Evolutionary conservation across 2,797 vertebrate genomes (phyloP), one percentile per base, ranked within the genome.

Genomic region (Cuniculus paca): DNA sequence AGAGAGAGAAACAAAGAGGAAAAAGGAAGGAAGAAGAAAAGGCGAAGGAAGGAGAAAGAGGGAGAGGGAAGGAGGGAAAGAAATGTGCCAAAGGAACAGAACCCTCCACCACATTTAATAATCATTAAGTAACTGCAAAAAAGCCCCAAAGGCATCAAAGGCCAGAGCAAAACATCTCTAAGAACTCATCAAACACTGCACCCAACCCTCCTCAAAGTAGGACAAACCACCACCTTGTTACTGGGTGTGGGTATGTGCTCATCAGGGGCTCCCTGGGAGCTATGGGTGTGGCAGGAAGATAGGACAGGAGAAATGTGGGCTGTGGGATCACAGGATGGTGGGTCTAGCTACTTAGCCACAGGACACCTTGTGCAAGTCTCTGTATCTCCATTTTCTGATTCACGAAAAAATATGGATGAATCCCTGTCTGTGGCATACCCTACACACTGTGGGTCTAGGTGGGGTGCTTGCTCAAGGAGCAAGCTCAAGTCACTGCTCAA

Each of bases 41-140:
- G 11, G 22, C 20, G 22, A 2, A 58, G 48, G 19, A 34, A 24
- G 6, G 22, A 22, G 1, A 39, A 5, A 36, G 24, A n/a, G 0
- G 5, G 52, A 24, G 4, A 24, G 54, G 36, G 11, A 61, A 52
- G 34, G 34, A 45, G 45, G 14, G 61, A 4, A 14, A 0, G 17
- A 1, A 58, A 58, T 13, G 48, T 17, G 19, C 26, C 22, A 4
- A 0, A 24, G n/a, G 22, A 70, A 70, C 16, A 50, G 91, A 77
- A 81, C 56, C 77, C 26, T 63, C 82, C 78, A 91, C 68, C 1
- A 65, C 42, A n/a, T 45, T 90, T 74, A 97, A 89, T 52, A 91
- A 96, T 84, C 79, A 63, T 61, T 93, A 95, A 74, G 42, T 19
- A 68, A 91, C 80, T 24, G 72, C 34, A 89, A 31, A 78, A 54